A percentile compares a stretch with the other conserved stretches of the same genome.
These are phyloP conservation scores for Turnix velox DNA, from an alignment of 2,113 vertebrate species.

Conservation along the genomic window DNA sequence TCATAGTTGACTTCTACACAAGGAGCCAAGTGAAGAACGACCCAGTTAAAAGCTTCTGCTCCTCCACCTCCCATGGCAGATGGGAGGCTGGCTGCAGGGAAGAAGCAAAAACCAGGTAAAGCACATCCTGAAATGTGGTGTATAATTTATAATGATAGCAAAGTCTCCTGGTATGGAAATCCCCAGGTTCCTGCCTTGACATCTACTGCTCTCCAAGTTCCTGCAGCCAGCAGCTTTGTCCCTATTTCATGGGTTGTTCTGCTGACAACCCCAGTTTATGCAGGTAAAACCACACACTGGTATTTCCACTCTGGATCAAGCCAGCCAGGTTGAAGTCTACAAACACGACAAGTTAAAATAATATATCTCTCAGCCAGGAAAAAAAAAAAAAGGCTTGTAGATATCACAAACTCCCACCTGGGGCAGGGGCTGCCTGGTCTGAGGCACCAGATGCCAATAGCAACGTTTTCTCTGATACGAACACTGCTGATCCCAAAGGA, in stretches of 20 bases:
- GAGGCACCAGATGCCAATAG: not conserved
- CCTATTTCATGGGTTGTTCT: not conserved
- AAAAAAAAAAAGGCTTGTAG: not conserved
- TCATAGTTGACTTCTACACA: not conserved
- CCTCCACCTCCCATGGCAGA: too few relatives aligned
- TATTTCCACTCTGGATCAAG: not conserved
- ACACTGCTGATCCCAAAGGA: not conserved
- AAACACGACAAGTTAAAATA: not conserved
- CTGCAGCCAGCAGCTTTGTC: not conserved
- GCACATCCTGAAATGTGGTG: fast-evolving
- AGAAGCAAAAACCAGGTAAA: not conserved
- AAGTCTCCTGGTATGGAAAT: not conserved
- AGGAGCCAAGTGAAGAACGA: not conserved
- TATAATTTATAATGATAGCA: fast-evolving
- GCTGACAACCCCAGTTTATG: not conserved
- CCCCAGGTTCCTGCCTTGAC: not conserved
- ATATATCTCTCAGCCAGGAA: not conserved
- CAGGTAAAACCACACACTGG: not conserved
- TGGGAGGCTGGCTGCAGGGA: not conserved
- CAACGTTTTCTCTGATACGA: fast-evolving
- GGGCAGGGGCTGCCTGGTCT: fast-evolving
- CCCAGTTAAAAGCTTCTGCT: not conserved
- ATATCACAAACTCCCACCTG: not conserved
- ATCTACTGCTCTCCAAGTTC: not conserved
- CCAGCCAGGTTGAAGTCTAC: not conserved